These are phyloP conservation scores for Hirundo rustica DNA, from an alignment of 2,797 vertebrate genomes.

Conservation along the genomic window DNA sequence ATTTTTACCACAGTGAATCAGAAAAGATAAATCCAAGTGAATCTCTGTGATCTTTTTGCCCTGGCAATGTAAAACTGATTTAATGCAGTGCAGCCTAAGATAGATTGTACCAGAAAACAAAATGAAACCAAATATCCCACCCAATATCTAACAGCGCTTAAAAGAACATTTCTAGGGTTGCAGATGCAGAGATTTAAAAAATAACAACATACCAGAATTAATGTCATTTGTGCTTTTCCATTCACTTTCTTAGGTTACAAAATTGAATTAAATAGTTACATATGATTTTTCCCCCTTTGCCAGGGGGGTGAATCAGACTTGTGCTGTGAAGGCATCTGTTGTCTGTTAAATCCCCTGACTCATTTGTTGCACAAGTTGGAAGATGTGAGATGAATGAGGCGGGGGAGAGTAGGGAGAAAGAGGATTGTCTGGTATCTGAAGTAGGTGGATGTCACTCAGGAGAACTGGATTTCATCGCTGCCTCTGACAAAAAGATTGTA, in stretches of 20 bases:
- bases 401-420: background rate
- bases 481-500: background rate
- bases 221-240: constrained; percentile 12
- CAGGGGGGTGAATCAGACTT: constrained; percentile 38
- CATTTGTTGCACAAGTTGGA: constrained; percentile 38
- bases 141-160: background rate
- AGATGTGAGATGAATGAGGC: constrained; percentile 14
- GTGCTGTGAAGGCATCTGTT: constrained; percentile 50
- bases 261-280: constrained; percentile 39
- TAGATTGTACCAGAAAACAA: background rate
- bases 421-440: background rate
- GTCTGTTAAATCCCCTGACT: constrained; percentile 59
- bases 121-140: background rate
- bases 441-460: background rate
- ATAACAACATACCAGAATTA: background rate
- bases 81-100: background rate
- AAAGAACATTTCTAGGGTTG: background rate
- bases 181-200: constrained; percentile 7
- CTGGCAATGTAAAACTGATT: background rate
- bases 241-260: constrained; percentile 41
- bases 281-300: constrained; percentile 24
- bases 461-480: background rate
- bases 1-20: background rate
- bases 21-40: background rate
- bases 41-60: background rate